Evolutionary conservation across 2,888 invertebrate genomes (phyloP).

Genomic region (Apamea monoglypha): DNA sequence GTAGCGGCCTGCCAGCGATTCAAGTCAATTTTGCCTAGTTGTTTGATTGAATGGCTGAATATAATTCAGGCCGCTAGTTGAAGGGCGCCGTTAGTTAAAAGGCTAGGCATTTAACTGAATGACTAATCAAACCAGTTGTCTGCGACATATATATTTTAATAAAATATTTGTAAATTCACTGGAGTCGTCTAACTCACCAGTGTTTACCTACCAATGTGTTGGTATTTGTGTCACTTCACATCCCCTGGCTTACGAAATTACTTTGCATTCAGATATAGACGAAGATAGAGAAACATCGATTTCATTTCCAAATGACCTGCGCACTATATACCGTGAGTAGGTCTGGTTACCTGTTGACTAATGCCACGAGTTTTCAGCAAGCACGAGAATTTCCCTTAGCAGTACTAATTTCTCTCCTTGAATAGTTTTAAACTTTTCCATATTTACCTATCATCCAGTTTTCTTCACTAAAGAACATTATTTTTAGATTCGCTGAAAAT

Average conservation of each 20-base stretch:
- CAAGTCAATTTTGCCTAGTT: too few relatives aligned
- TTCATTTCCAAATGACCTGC: neutral
- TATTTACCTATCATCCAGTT: neutral
- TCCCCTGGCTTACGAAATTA: neutral
- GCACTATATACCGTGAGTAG: constrained; percentile 6
- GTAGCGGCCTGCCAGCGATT: too few relatives aligned
- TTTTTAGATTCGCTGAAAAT: constrained; percentile 26
- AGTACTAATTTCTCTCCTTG: neutral
- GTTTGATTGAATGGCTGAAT: too few relatives aligned
- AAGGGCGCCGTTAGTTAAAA: too few relatives aligned
- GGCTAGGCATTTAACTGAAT: too few relatives aligned
- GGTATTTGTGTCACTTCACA: neutral
- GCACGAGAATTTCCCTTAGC: neutral
- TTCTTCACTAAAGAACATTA: neutral
- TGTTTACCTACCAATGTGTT: neutral
- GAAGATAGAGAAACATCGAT: constrained; percentile 20
- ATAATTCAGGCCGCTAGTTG: too few relatives aligned
- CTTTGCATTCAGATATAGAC: constrained; percentile 60
- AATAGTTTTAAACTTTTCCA: neutral
- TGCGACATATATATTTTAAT: too few relatives aligned
- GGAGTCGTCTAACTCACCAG: neutral
- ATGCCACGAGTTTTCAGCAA: too few relatives aligned
- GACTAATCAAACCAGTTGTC: too few relatives aligned
- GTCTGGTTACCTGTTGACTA: neutral
- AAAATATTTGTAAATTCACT: neutral